phyloP scores from a whole-genome alignment of 2,797 vertebrate species.

The Eulemur mongoz region DNA sequence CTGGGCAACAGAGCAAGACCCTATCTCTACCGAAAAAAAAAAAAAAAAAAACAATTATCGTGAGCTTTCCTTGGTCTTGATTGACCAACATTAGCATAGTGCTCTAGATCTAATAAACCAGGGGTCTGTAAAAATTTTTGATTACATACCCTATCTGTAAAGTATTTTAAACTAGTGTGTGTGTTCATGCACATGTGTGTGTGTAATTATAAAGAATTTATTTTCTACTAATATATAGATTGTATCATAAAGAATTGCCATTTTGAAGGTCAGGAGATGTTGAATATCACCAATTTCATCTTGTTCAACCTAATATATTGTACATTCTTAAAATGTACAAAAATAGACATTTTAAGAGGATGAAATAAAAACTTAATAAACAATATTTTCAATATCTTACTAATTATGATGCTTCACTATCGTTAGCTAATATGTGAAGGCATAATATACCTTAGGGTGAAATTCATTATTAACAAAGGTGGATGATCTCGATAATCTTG shows the following conservation, averaged over 20 bases:
- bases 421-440: not conserved
- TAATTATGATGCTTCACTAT: not conserved
- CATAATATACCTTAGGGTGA: not conserved
- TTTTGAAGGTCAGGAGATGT: slow-evolving; percentile 13
- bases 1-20: not conserved
- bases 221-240: not conserved
- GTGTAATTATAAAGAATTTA: not conserved
- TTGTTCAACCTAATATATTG: not conserved
- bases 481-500: not conserved
- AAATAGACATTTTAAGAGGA: slow-evolving; percentile 17
- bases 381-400: slow-evolving; percentile 2
- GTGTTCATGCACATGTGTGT: not conserved
- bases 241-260: not conserved
- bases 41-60: not conserved
- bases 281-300: not conserved
- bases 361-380: slow-evolving; percentile 34
- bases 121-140: not conserved
- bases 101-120: not conserved
- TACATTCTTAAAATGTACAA: not conserved
- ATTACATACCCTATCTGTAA: not conserved
- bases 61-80: not conserved
- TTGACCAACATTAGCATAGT: not conserved
- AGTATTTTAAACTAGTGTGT: not conserved
- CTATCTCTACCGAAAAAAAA: not conserved
- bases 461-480: slow-evolving; percentile 10